These are phyloP conservation scores for Psilopogon haemacephalus DNA, from an alignment of 2,113 vertebrate species.

Conservation along the genomic window DNA sequence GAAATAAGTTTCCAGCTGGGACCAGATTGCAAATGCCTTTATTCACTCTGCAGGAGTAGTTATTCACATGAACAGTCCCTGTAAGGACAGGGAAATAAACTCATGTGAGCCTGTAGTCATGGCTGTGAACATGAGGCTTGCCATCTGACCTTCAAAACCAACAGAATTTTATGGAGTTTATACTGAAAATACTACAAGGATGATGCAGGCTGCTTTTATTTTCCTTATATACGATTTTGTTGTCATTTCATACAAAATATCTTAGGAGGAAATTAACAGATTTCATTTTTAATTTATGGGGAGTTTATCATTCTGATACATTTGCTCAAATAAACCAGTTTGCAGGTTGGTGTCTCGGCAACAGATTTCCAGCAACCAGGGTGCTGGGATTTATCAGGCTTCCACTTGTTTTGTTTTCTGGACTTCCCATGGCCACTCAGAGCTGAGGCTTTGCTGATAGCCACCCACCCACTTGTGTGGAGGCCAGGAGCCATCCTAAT, in stretches of 20 bases:
- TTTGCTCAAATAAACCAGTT: not conserved
- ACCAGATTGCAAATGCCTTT: slow-evolving; percentile 60
- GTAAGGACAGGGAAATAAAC: slow-evolving; percentile 35
- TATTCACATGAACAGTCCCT: slow-evolving; percentile 9
- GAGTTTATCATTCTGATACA: not conserved
- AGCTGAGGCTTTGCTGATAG: not conserved
- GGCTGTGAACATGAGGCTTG: not conserved
- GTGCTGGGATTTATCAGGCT: not conserved
- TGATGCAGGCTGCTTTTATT: not conserved
- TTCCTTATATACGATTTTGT: not conserved
- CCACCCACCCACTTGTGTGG: not conserved
- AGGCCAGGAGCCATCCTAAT: not conserved
- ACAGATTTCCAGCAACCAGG: not conserved
- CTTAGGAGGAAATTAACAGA: not conserved
- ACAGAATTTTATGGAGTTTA: not conserved
- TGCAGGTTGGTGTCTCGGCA: slow-evolving; percentile 4
- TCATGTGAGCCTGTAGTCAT: slow-evolving; percentile 19
- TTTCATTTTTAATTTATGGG: not conserved
- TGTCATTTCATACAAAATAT: not conserved
- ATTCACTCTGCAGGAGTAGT: slow-evolving; percentile 42
- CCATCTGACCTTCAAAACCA: slow-evolving; percentile 45
- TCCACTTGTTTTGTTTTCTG: not conserved
- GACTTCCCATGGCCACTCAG: not conserved
- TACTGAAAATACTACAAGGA: not conserved
- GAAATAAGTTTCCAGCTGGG: slow-evolving; percentile 48